phyloP scores from a whole-genome alignment of 2,797 vertebrate species.

The Anomalospiza imberbis region DNA sequence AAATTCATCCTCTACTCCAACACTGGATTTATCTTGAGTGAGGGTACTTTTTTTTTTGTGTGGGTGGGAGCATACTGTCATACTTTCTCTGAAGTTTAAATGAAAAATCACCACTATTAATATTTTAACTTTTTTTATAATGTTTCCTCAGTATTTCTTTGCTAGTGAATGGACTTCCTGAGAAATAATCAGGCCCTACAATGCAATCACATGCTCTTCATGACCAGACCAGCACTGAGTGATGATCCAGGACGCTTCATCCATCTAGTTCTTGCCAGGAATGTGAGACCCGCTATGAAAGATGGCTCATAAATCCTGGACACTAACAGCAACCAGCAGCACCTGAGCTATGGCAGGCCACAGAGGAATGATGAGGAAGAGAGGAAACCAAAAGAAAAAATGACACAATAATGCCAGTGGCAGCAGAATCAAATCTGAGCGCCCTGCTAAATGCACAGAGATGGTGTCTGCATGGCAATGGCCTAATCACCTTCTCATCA shows the following conservation, averaged over 20 bases:
- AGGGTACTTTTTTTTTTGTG: neutral
- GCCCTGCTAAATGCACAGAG: neutral
- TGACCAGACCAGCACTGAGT: neutral
- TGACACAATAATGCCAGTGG: neutral
- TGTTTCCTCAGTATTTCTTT: neutral
- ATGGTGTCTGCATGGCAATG: neutral
- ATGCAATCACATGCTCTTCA: neutral
- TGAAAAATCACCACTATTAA: neutral
- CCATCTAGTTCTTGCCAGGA: neutral
- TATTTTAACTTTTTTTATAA: neutral
- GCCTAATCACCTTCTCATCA: conserved; percentile 30
- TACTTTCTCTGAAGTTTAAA: neutral
- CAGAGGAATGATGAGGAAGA: neutral
- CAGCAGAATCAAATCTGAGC: conserved; percentile 44
- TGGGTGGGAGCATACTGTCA: neutral
- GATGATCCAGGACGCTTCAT: neutral
- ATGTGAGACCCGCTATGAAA: neutral
- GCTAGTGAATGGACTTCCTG: neutral
- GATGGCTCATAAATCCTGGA: conserved; percentile 29
- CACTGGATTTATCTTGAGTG: neutral
- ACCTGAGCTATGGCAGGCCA: neutral
- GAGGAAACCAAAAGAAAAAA: neutral
- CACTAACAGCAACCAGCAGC: conserved; percentile 1
- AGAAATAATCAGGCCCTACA: neutral
- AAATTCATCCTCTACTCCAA: neutral